Conservation (phyloP, 2,797 vertebrate species). For the Macrochelys suwanniensis region DNA sequence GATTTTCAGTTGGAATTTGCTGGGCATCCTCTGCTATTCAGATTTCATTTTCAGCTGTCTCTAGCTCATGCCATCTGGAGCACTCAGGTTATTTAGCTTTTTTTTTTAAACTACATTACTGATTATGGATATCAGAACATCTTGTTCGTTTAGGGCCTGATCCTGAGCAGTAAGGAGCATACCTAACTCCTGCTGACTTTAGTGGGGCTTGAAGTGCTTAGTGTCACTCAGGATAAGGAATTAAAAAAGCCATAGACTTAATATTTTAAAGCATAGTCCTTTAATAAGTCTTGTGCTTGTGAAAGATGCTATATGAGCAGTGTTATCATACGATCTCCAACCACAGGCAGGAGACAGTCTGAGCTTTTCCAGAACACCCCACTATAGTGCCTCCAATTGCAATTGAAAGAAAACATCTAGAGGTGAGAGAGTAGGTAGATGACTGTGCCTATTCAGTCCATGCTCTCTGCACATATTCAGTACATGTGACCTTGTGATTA, state of each 20-base stretch:
- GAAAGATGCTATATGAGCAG: neutral
- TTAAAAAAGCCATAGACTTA: neutral
- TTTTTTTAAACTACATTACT: neutral
- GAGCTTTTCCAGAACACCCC: rapidly evolving
- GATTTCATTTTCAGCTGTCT: slow-evolving; percentile 55
- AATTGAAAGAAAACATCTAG: slow-evolving; percentile 30
- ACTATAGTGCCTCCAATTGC: neutral
- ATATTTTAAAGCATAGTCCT: neutral
- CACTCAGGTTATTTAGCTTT: slow-evolving; percentile 1
- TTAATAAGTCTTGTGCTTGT: neutral
- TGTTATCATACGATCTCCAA: neutral
- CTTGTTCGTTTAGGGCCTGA: neutral
- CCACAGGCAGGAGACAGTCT: neutral
- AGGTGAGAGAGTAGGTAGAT: neutral
- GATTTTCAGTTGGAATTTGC: slow-evolving; percentile 33
- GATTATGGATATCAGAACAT: neutral
- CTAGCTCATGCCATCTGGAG: neutral
- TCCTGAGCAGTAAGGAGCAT: neutral
- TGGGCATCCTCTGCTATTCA: neutral
- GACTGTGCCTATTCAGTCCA: neutral
- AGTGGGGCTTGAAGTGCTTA: neutral
- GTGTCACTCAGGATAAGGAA: neutral
- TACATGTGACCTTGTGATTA: neutral
- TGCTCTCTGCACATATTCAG: neutral
- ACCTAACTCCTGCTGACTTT: slow-evolving; percentile 22